Base-by-base conservation (phyloP, 2,113 vertebrate genomes). In the Epinephelus lanceolatus region DNA sequence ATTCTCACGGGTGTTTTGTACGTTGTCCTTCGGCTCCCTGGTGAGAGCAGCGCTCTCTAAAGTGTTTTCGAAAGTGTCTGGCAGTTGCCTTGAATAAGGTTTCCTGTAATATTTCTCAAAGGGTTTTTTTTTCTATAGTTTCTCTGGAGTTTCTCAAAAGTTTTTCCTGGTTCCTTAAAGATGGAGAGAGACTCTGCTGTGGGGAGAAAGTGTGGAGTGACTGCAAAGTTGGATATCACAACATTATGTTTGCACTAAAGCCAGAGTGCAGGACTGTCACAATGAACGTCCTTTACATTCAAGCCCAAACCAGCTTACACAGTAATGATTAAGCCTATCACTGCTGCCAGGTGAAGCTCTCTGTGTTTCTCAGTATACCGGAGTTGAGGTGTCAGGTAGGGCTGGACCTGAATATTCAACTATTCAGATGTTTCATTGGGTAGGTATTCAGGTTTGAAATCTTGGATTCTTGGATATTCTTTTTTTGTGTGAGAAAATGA, bases 21-120 rank as follows among this genome's bases (percentile, higher is more conserved):
- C 33, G 23, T 75, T 18, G 63, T 84, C 69, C 75, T 78, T 53
- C 1, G 25, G 42, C 55, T 18, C 40, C 30, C 67, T 30, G 68
- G 37, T 69, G 72, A 76, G 65, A n/a, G 65, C 23, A 33, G 13
- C n/a, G 5, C 19, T 63, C 56, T 74, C 45, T 61, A 12, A 78
- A 78, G 74, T 53, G 74, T 66, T 52, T 68, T 68, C 8, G 42
- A n/a, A 52, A 27, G 27, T 67, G 21, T 69, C 9, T 75, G 69
- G 40, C 37, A 45, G 23, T 62, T 53, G 27, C n/a, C 60, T 67
- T 66, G 23, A 45, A 65, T 55, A 33, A 14, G 40, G 2, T n/a
- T 33, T 8, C 15, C 62, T 57, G 18, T 33, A 45, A 67, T 49
- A 56, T 19, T 69, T 56, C 37, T 62, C 3, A 49, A 40, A 33